Evolutionary conservation across 2,888 invertebrate genomes (phyloP).

Genomic region (Ceriagrion tenellum): DNA sequence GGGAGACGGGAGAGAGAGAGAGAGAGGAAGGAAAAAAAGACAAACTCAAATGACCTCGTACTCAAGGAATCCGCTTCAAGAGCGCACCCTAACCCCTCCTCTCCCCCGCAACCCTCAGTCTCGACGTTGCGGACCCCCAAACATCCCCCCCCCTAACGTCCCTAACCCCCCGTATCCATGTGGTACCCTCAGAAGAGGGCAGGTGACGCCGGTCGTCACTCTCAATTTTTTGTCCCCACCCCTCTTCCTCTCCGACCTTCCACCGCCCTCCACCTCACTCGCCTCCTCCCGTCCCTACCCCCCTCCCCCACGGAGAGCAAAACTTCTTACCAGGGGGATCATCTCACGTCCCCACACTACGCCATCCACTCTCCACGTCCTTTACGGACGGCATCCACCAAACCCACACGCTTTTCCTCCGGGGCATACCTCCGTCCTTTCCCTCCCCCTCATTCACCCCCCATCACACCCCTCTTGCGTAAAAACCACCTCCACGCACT

Average conservation of each 20-base stretch:
- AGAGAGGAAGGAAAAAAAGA: not conserved
- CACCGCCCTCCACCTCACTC: too few relatives aligned
- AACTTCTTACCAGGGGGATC: constrained; percentile 45
- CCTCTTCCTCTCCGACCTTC: not conserved
- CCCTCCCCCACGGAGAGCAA: constrained; percentile 23
- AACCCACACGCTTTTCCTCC: not conserved
- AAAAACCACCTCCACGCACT: not conserved
- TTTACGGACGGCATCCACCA: not conserved
- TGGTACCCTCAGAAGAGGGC: constrained; percentile 1
- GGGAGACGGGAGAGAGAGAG: not conserved
- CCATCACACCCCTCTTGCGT: not conserved
- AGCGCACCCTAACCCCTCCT: not conserved
- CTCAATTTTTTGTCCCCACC: constrained; percentile 37
- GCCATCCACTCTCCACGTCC: not conserved
- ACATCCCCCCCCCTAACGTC: not conserved
- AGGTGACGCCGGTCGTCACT: constrained; percentile 58
- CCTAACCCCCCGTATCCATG: not conserved
- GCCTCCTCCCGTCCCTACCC: not conserved
- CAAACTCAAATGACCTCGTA: constrained; percentile 40
- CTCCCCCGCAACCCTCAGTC: too few relatives aligned
- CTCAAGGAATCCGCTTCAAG: constrained; percentile 17
- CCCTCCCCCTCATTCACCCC: not conserved
- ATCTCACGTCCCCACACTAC: not conserved
- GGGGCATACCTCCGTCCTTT: not conserved
- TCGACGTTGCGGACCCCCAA: too few relatives aligned